Conservation (phyloP, 2,113 vertebrate species). For the Orcinus orca region DNA sequence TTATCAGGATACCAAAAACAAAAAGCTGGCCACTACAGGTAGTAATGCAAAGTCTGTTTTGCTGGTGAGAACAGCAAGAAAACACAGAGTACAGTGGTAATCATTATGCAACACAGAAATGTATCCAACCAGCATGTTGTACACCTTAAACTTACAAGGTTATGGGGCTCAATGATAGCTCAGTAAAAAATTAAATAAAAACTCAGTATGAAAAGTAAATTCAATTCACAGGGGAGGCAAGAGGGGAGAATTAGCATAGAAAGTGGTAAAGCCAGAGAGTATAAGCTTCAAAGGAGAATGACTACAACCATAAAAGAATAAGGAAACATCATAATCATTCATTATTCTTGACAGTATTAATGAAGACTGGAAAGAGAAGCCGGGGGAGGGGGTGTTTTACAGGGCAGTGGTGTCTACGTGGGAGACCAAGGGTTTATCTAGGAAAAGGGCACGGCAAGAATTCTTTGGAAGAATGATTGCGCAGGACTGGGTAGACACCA, state of each 20-base stretch:
- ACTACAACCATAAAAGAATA: not conserved
- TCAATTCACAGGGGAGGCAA: no score
- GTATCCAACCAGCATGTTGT: not conserved
- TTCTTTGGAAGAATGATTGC: not conserved
- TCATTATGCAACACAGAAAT: not conserved
- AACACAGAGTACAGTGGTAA: not conserved
- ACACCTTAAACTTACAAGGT: not conserved
- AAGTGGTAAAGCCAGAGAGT: not conserved
- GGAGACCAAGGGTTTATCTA: not conserved
- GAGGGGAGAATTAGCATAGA: not conserved
- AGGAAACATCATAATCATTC: no score
- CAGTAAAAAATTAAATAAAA: not conserved
- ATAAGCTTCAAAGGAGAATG: not conserved
- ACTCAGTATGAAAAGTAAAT: not conserved
- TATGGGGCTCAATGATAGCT: not conserved
- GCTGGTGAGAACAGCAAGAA: not conserved
- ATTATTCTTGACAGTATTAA: not conserved
- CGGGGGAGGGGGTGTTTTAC: rapidly evolving
- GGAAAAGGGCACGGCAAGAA: not conserved
- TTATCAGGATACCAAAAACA: not conserved
- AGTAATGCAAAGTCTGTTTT: not conserved
- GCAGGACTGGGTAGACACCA: not conserved
- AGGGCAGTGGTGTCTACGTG: rapidly evolving
- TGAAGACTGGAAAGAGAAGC: not conserved
- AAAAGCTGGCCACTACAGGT: not conserved